These are phyloP conservation scores for Plectropomus leopardus DNA, from an alignment of 2,113 vertebrate species.

Conservation along the genomic window DNA sequence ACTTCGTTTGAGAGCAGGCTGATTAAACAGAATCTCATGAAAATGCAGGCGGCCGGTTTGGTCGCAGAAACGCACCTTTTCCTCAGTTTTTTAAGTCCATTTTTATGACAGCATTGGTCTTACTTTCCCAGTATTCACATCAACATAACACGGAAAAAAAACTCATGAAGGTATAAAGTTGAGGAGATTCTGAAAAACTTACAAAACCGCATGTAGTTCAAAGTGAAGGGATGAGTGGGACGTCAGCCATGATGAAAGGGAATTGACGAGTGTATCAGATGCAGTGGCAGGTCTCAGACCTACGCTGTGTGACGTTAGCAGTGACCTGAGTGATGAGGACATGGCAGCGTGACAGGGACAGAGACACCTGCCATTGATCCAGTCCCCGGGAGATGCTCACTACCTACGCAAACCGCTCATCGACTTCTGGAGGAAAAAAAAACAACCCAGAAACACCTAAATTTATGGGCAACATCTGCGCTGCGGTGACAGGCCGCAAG, in stretches of 20 bases:
- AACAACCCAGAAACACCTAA: neutral
- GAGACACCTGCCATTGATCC: constrained; percentile 28
- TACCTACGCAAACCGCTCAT: constrained; percentile 30
- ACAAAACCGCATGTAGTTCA: neutral
- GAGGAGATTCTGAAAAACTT: too few species aligned
- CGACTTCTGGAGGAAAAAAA: neutral
- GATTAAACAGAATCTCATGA: constrained; percentile 29
- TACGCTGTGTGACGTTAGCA: constrained; percentile 37
- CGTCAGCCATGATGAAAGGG: neutral
- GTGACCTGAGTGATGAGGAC: constrained; percentile 54
- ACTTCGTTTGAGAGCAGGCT: neutral
- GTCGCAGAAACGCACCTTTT: neutral
- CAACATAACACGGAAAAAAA: neutral
- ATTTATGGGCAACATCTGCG: constrained; percentile 52
- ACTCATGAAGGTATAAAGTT: neutral
- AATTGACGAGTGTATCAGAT: neutral
- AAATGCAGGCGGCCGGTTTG: neutral
- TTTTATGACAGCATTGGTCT: neutral
- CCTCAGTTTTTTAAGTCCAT: neutral
- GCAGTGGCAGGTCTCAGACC: constrained; percentile 8
- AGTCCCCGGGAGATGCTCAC: constrained; percentile 10
- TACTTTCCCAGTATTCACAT: neutral
- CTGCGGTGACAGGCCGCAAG: constrained; percentile 48
- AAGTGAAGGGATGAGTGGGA: neutral
- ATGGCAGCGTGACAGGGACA: constrained; percentile 33